Evolutionary conservation across 1,140 invertebrate genomes (phyloP).

Genomic region (Heliconius congener): DNA sequence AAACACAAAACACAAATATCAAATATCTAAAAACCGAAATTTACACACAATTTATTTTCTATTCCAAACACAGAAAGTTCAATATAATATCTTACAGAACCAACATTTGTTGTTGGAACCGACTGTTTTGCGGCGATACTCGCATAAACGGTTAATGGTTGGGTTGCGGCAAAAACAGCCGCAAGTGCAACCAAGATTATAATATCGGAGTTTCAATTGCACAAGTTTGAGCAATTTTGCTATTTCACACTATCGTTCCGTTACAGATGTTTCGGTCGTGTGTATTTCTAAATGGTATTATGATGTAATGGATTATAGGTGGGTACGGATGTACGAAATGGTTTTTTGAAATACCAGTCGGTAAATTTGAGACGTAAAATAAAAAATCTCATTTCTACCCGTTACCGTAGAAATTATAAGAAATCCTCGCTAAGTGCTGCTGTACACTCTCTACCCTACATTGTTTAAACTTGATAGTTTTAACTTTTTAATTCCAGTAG

Average conservation of each 20-base stretch:
- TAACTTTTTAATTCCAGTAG: too few species aligned
- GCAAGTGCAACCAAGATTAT: slow-evolving; percentile 71
- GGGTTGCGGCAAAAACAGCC: slow-evolving; percentile 65
- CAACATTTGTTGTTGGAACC: slow-evolving; percentile 41
- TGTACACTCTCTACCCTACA: too few species aligned
- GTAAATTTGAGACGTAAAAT: too few species aligned
- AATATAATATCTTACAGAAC: slow-evolving; percentile 33
- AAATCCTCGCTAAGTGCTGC: too few species aligned
- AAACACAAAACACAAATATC: background rate
- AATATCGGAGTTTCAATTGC: slow-evolving; percentile 76
- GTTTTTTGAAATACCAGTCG: too few species aligned
- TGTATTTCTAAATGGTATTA: background rate
- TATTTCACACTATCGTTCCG: slow-evolving; percentile 64
- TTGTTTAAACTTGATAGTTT: too few species aligned
- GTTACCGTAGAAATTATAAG: too few species aligned
- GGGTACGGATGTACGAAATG: background rate
- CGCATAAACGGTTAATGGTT: slow-evolving; percentile 61
- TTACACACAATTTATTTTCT: background rate
- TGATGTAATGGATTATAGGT: background rate
- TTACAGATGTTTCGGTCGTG: slow-evolving; percentile 13
- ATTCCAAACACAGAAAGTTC: slow-evolving; percentile 12
- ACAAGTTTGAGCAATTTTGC: slow-evolving; percentile 72
- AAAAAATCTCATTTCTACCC: too few species aligned
- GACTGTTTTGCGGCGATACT: slow-evolving; percentile 56
- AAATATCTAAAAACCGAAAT: background rate